phyloP scores from a whole-genome alignment of 1,140 invertebrate species.

The Platorchestia sp. region DNA sequence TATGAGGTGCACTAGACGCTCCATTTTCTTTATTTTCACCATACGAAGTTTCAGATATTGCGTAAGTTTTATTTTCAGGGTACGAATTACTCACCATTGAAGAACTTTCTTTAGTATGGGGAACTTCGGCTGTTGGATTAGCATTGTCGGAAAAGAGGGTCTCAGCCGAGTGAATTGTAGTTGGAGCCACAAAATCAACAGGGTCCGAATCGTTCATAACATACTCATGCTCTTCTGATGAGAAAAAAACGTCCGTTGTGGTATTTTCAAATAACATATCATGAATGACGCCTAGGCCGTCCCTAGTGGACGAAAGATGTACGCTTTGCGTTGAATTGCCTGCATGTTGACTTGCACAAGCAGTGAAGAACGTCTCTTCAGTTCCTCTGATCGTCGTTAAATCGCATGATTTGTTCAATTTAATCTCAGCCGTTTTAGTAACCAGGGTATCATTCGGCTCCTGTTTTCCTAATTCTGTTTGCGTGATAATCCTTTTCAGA shows the following conservation, averaged over 20 bases:
- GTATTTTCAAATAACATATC: background rate
- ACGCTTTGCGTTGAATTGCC: background rate
- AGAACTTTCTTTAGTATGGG: background rate
- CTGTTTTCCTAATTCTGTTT: background rate
- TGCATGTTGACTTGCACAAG: background rate
- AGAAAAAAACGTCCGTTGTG: background rate
- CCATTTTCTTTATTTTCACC: background rate
- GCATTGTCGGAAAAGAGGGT: background rate
- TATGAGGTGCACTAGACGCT: background rate
- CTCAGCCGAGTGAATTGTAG: too few relatives aligned
- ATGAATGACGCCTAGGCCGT: background rate
- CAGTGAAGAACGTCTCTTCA: background rate
- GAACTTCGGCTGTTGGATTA: background rate
- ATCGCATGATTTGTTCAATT: background rate
- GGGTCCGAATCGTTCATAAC: background rate
- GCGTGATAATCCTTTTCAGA: background rate
- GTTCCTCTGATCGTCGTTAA: background rate
- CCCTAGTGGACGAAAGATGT: background rate
- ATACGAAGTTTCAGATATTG: background rate
- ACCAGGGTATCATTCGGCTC: background rate
- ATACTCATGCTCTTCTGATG: background rate
- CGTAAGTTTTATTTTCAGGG: background rate
- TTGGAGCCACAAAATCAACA: background rate
- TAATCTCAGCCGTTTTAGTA: background rate
- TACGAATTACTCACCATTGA: background rate